These are phyloP conservation scores for Drosophila pseudoobscura DNA, from an alignment of 1,140 invertebrate genomes.

Conservation along the genomic window DNA sequence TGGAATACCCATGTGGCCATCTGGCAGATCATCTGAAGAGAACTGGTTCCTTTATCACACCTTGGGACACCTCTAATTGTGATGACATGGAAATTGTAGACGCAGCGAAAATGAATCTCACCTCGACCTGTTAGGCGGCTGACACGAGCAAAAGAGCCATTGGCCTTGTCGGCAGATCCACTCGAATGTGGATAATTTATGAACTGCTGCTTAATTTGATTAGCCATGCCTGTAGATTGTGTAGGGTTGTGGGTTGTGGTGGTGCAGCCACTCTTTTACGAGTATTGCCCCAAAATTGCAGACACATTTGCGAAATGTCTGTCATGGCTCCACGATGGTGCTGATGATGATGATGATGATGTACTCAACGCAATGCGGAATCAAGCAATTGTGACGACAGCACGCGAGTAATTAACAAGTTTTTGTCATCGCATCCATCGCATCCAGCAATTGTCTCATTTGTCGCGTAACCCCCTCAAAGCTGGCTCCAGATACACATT, in stretches of 20 bases:
- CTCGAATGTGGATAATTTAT: slow-evolving; percentile 59
- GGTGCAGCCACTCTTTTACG: not conserved
- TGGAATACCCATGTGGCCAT: too few species aligned
- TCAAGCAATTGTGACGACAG: slow-evolving; percentile 75
- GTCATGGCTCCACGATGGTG: slow-evolving; percentile 31
- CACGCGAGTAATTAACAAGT: slow-evolving; percentile 74
- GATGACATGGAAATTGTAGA: slow-evolving; percentile 27
- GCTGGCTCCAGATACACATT: slow-evolving; percentile 12
- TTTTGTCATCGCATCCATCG: slow-evolving; percentile 24
- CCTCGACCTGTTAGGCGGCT: slow-evolving; percentile 24
- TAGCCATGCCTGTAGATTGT: slow-evolving; percentile 27
- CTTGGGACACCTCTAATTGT: not conserved
- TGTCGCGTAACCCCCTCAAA: slow-evolving; percentile 37
- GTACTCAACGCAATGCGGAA: slow-evolving; percentile 48
- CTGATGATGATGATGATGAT: not conserved
- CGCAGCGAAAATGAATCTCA: slow-evolving; percentile 18
- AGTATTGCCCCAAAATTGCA: slow-evolving; percentile 1
- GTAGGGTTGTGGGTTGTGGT: not conserved
- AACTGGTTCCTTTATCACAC: not conserved
- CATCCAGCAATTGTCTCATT: slow-evolving; percentile 17
- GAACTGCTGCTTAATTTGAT: slow-evolving; percentile 65
- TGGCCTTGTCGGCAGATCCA: slow-evolving; percentile 44
- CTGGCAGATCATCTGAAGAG: too few species aligned
- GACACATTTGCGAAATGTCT: slow-evolving; percentile 45
- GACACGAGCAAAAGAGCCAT: slow-evolving; percentile 6